phyloP scores from a whole-genome alignment of 2,113 vertebrate species.

The Crotophaga sulcirostris region DNA sequence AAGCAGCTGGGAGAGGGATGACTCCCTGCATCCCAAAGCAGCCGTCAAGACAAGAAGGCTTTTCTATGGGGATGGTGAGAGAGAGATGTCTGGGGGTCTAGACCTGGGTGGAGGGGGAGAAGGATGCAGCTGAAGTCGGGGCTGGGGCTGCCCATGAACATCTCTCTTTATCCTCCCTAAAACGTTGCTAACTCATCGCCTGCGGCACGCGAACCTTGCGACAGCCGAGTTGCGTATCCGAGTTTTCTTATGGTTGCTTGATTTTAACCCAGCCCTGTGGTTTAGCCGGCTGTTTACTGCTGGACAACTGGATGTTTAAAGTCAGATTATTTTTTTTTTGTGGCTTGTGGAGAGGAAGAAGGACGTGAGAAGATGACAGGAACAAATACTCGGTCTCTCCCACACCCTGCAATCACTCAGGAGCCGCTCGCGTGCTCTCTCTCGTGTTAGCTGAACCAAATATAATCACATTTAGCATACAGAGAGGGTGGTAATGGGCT shows the following conservation, averaged over 20 bases:
- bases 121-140: background rate
- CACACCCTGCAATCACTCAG: constrained; percentile 21
- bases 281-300: background rate
- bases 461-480: constrained; percentile 2
- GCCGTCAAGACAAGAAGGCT: background rate
- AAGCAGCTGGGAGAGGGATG: background rate
- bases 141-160: background rate
- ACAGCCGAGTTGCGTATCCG: background rate
- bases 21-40: background rate
- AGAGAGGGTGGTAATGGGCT: constrained; percentile 2
- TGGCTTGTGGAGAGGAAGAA: background rate
- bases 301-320: background rate
- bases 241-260: background rate
- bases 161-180: background rate
- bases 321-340: background rate
- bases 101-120: background rate
- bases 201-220: background rate
- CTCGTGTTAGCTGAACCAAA: background rate
- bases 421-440: background rate
- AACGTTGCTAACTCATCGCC: constrained; percentile 23
- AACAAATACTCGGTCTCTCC: background rate
- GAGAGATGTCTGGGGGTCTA: background rate
- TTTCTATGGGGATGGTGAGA: accelerated
- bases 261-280: background rate
- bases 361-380: background rate